A percentile compares a stretch with the other conserved stretches of the same genome.
phyloP scores from a whole-genome alignment of 2,888 invertebrate species.

The Platynereis dumerilii region DNA sequence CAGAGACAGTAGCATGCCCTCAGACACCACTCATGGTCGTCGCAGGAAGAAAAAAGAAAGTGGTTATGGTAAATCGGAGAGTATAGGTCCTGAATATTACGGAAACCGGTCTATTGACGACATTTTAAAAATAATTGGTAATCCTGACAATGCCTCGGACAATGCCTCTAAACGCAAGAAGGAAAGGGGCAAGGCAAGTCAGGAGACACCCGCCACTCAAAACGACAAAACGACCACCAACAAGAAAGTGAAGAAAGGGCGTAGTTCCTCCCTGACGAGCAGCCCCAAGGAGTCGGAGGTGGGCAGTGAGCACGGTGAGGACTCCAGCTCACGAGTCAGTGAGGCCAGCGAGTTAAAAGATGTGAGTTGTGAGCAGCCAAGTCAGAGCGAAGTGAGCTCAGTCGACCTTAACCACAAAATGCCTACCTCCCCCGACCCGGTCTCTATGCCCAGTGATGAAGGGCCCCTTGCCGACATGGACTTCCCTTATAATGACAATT shows the following conservation, averaged over 20 bases:
- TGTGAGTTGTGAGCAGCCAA: background rate
- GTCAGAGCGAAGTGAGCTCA: no score
- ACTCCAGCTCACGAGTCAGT: conserved; percentile 15
- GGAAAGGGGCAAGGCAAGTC: conserved; percentile 32
- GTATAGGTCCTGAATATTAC: conserved; percentile 42
- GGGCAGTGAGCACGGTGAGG: conserved; percentile 16
- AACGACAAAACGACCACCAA: background rate
- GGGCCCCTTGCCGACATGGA: no score
- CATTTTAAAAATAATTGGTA: conserved; percentile 47
- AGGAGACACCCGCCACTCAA: background rate
- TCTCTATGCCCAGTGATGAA: no score
- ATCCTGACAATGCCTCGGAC: conserved; percentile 11
- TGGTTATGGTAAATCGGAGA: conserved; percentile 36
- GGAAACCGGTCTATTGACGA: conserved; percentile 44
- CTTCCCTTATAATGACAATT: conserved; percentile 22
- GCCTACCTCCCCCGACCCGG: no score
- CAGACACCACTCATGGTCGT: background rate
- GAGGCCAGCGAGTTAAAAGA: conserved; percentile 13
- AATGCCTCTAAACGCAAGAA: conserved; percentile 42
- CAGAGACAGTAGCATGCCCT: no score
- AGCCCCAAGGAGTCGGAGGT: conserved; percentile 7
- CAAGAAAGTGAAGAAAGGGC: conserved; percentile 16
- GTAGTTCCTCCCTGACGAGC: background rate
- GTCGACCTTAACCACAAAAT: no score
- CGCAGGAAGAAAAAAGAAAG: conserved; percentile 37